Evolutionary conservation across 2,113 vertebrate species (phyloP), one percentile per base, ranked within the genome.

Genomic region (Cavia aperea): DNA sequence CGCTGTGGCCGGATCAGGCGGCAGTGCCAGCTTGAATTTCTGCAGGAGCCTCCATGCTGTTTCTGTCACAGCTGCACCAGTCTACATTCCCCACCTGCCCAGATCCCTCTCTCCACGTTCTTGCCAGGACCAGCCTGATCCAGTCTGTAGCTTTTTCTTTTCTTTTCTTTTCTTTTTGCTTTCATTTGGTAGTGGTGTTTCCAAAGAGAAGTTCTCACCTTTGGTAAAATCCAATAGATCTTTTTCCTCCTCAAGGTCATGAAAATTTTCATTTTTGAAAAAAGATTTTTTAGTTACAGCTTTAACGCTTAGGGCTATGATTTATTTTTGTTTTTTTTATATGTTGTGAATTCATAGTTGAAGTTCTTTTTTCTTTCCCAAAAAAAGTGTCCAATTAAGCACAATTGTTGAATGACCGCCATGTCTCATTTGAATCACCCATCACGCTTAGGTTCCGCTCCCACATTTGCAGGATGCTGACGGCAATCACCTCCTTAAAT

Each of bases 41-140:
- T 16, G 51, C 4, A 51, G 46, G 75, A 33, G 46, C 26, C 75
- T 33, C 46, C 26, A 4, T 13, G 1, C 14, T 33, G 29, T 33
- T 31, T 31, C 58, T 26, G 9, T 11, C 36, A 7, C 23, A 29
- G 21, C 49, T 11, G 15, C 39, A 21, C 73, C 75, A 39, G 5
- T 12, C 62, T 5, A 1, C 46, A 1, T 60, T 19, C 58, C 19
- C 39, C 3, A 26, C 0, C 31, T n/a, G 56, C 16, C 7, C 21
- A 18, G 24, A 12, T 11, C 11, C 39, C 49, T 43, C 56, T 8
- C 51, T 33, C 24, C 3, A 29, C 46, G 4, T 33, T 33, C n/a
- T 43, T 16, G 7, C 18, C 16, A 29, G 14, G 4, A 12, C 62
- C 4, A 36, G 29, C 33, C 54, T 9, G 2, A 24, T 78, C 18